Conservation (phyloP, 2,113 vertebrate genomes). For the Crotalus horridus region DNA sequence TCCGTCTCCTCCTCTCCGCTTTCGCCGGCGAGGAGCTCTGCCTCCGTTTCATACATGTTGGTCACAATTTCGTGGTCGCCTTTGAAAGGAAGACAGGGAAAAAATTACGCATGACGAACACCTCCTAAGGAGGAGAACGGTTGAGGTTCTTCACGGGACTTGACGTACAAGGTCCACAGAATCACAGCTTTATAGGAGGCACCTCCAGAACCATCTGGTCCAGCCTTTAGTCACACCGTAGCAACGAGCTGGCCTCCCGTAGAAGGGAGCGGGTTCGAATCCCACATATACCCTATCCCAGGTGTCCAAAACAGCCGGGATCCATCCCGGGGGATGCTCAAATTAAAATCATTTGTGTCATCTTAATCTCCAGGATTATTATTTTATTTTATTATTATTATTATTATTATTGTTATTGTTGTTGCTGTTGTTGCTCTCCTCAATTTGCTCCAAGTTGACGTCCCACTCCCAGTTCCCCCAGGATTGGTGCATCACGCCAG, state of each 20-base stretch:
- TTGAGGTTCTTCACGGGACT: background rate
- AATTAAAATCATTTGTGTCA: background rate
- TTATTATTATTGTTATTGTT: no score
- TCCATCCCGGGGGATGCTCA: background rate
- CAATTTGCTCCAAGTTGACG: background rate
- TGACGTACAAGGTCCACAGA: background rate
- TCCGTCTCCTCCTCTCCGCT: conserved; percentile 91
- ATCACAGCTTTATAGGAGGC: background rate
- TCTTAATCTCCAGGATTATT: background rate
- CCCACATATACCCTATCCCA: background rate
- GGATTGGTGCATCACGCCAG: no score
- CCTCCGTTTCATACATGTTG: conserved; percentile 91
- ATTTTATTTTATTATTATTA: no score
- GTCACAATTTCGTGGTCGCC: conserved; percentile 93
- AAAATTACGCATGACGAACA: background rate
- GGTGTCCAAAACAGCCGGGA: background rate
- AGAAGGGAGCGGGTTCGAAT: background rate
- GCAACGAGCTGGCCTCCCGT: background rate
- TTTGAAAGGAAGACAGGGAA: conserved; percentile 63
- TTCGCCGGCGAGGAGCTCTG: conserved; percentile 82
- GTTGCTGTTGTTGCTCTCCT: background rate
- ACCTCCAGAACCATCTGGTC: background rate
- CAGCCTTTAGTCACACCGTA: background rate
- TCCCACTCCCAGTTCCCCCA: no score
- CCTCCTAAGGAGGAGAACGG: no score